Evolutionary conservation across 2,113 vertebrate species (phyloP), one percentile per base, ranked within the genome.

Genomic region (Gasterosteus nipponicus): DNA sequence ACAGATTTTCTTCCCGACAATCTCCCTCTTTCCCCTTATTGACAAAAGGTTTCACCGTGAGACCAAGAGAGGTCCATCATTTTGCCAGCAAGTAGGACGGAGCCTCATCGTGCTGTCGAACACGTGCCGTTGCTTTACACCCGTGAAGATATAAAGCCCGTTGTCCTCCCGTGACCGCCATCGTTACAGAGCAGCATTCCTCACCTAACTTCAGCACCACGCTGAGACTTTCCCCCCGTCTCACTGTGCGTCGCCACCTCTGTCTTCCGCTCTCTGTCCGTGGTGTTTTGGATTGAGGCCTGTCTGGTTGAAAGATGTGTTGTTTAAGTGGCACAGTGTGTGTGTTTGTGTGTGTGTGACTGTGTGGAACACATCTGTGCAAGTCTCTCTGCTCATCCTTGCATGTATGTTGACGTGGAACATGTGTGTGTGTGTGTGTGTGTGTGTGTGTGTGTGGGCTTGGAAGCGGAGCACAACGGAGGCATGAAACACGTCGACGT

Each of bases 71-170:
- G 33, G 4, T n/a, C 18, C n/a, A 10, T 38, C 7, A 4, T 33
- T 33, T 4, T 19, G 10, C 33, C 6, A 26, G n/a, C 35, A n/a
- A 53, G 53, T 35, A 64, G 53, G 39, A 41, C n/a, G 53, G 46
- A 35, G 26, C 16, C 49, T 63, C 51, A 51, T 75, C 16, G n/a
- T 42, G 53, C 75, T 63, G 38, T 49, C 49, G 16, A 31, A 80
- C 76, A 82, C 80, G 61, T 78, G 83, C 64, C 77, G 78, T 58
- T 64, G 53, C 63, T 82, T 84, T 80, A 49, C 81, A 62, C 57
- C 54, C 59, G 73, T 18, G 10, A 19, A 38, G 14, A 57, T 18
- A 7, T 49, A 22, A 69, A 65, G 46, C 46, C 11, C 10, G 2
- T 42, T 66, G 66, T 78, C 67, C 75, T 82, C 63, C 57, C 73